Evolutionary conservation across 2,113 vertebrate species (phyloP).

Genomic region (Engraulis encrasicolus): DNA sequence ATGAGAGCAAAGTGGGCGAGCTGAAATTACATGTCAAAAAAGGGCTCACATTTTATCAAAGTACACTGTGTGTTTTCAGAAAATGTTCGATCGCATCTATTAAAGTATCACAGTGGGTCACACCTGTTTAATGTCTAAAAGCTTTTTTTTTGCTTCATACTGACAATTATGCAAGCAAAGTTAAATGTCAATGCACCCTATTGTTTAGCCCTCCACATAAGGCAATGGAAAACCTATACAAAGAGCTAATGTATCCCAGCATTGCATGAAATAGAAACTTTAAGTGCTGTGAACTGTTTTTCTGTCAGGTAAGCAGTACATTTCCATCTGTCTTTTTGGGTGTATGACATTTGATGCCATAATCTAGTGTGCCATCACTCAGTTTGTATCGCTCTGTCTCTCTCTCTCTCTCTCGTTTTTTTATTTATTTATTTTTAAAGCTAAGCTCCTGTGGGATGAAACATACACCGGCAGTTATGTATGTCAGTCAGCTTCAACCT

Average conservation of each 20-base stretch:
- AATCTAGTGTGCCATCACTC: neutral
- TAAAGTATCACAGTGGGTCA: slow-evolving; percentile 83
- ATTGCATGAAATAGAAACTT: neutral
- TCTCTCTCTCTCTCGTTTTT: no score
- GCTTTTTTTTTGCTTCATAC: slow-evolving; percentile 81
- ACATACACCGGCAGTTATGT: neutral
- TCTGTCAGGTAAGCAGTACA: neutral
- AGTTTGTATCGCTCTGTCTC: neutral
- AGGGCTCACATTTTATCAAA: slow-evolving; percentile 79
- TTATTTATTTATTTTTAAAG: no score
- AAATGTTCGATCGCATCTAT: slow-evolving; percentile 82
- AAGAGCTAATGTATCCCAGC: neutral
- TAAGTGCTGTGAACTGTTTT: slow-evolving; percentile 4
- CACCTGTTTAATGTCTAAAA: slow-evolving; percentile 80
- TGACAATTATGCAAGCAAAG: slow-evolving; percentile 80
- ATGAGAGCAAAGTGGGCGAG: slow-evolving; percentile 80
- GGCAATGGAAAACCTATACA: slow-evolving; percentile 5
- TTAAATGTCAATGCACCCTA: slow-evolving; percentile 64
- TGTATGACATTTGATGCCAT: neutral
- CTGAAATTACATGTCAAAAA: slow-evolving; percentile 82
- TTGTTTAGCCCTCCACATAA: neutral
- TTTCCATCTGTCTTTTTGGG: slow-evolving; percentile 11
- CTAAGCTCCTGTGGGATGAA: neutral
- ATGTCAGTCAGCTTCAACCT: neutral
- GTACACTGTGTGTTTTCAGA: slow-evolving; percentile 76